Conservation (phyloP, 2,888 invertebrate genomes). For the Penaeus monodon region DNA sequence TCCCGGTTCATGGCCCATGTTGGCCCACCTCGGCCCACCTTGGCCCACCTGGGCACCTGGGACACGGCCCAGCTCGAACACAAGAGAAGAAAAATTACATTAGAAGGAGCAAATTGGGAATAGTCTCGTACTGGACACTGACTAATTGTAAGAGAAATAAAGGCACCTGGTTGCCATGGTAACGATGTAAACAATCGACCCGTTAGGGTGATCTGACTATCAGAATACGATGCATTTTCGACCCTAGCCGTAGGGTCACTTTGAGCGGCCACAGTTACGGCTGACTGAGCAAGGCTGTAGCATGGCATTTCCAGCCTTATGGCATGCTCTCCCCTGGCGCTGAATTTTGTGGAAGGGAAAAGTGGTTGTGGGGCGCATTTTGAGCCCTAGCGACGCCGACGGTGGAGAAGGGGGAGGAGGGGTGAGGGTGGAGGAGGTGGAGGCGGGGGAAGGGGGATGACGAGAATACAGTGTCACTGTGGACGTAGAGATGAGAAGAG, state of each 20-base stretch:
- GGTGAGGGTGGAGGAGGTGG: neutral
- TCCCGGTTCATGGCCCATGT: neutral
- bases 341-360: constrained; percentile 15
- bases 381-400: neutral
- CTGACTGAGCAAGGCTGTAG: neutral
- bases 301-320: constrained; percentile 10
- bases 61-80: neutral
- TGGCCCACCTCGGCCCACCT: neutral
- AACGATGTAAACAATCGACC: constrained; percentile 55
- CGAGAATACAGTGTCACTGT: neutral
- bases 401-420: neutral
- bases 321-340: neutral
- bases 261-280: neutral
- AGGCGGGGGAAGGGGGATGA: neutral
- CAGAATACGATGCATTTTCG: constrained; percentile 29
- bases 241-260: constrained; percentile 12
- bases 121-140: constrained; percentile 56
- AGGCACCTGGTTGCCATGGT: constrained; percentile 53
- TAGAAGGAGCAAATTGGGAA: constrained; percentile 56
- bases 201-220: constrained; percentile 27
- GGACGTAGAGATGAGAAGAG: neutral
- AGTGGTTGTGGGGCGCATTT: constrained; percentile 4
- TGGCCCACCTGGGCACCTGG: neutral
- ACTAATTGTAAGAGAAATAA: constrained; percentile 60
- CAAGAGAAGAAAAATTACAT: constrained; percentile 52